A percentile compares a stretch with the other conserved stretches of the same genome.
Conservation (phyloP, 2,113 vertebrate genomes). For the Microtus pennsylvanicus region DNA sequence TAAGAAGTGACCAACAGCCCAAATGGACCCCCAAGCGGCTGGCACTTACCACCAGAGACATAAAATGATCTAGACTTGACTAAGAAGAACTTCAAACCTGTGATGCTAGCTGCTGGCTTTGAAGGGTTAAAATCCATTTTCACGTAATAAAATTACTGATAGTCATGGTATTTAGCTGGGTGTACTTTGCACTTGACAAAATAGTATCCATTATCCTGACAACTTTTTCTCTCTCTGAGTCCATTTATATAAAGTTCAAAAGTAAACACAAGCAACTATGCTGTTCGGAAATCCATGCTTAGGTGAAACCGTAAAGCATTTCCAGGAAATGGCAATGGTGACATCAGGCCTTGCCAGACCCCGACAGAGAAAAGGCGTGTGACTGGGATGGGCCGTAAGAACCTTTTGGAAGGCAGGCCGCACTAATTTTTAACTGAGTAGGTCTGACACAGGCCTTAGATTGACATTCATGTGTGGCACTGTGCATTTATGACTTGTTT, state of each 20-base stretch:
- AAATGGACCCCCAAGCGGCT: background rate
- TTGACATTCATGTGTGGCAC: conserved; percentile 21
- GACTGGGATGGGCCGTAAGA: fast-evolving
- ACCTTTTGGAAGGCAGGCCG: background rate
- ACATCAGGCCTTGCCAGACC: background rate
- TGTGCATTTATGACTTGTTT: background rate
- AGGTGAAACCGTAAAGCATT: background rate
- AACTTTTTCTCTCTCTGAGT: background rate
- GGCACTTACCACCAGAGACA: conserved; percentile 36
- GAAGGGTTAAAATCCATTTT: background rate
- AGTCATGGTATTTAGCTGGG: background rate
- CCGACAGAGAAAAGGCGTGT: background rate
- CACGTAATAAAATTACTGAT: background rate
- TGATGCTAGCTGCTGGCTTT: conserved; percentile 5
- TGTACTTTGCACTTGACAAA: background rate
- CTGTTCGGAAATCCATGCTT: conserved; percentile 3
- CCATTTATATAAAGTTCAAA: background rate
- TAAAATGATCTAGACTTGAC: conserved; percentile 43
- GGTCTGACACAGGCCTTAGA: background rate
- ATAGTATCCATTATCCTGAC: background rate
- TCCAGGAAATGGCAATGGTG: background rate
- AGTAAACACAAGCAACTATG: conserved; percentile 3
- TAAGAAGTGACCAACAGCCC: conserved; percentile 70
- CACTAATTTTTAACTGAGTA: background rate
- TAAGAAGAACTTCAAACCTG: conserved; percentile 60